These are phyloP conservation scores for Theristicus caerulescens DNA, from an alignment of 2,113 vertebrate species.

Conservation along the genomic window DNA sequence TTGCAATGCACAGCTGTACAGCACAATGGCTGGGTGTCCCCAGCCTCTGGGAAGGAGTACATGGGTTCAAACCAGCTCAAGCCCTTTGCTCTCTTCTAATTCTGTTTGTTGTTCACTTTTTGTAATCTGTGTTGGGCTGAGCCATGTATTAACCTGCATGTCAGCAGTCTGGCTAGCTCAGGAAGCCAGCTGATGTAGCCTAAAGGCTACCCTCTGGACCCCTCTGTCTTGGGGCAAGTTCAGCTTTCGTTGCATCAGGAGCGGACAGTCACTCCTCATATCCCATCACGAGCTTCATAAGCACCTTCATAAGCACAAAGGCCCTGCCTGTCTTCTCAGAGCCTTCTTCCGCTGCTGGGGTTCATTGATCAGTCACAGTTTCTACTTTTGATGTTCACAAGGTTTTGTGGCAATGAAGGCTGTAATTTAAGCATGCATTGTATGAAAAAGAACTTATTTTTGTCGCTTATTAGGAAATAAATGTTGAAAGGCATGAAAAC, in stretches of 20 bases:
- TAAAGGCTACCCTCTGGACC: not conserved
- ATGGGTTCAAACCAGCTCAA: not conserved
- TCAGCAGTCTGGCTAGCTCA: not conserved
- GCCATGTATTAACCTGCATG: not conserved
- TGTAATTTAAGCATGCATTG: not conserved
- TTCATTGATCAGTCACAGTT: not conserved
- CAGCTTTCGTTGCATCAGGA: not conserved
- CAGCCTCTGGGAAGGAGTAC: not conserved
- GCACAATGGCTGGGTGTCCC: not conserved
- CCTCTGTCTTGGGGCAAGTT: not conserved
- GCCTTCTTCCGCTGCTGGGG: not conserved
- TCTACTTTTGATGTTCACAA: not conserved
- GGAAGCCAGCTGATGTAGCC: not conserved
- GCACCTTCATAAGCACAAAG: not conserved
- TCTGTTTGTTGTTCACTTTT: not conserved
- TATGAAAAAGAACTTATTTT: not conserved
- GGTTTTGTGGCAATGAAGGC: not conserved
- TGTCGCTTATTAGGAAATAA: not conserved
- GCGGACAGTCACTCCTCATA: not conserved
- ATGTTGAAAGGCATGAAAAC: not conserved
- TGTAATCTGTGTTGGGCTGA: not conserved
- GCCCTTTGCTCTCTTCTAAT: not conserved
- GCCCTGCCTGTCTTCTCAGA: not conserved
- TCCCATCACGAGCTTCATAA: rapidly evolving
- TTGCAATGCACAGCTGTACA: not conserved